Percentiles rank a stretch among this genome's conserved stretches.
Evolutionary conservation across 2,113 vertebrate species (phyloP).

Genomic region (Ceuthmochares aereus): DNA sequence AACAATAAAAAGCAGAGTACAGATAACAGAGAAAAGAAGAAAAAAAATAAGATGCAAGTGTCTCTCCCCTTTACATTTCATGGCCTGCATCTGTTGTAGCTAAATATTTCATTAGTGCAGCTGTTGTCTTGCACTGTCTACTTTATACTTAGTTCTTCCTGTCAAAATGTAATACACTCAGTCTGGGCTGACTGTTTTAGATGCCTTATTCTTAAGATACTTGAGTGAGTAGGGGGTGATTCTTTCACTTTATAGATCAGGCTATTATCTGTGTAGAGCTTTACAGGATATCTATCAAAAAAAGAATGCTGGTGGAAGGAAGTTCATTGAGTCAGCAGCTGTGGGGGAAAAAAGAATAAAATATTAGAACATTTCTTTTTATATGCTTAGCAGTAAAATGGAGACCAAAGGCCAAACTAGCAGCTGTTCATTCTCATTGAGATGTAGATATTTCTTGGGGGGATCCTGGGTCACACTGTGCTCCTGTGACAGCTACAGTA

Average conservation of each 20-base stretch:
- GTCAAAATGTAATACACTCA: neutral
- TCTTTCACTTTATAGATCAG: conserved; percentile 24
- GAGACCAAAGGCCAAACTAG: conserved; percentile 51
- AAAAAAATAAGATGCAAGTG: conserved; percentile 19
- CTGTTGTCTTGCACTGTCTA: conserved; percentile 21
- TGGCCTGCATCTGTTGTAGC: conserved; percentile 43
- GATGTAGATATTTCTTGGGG: neutral
- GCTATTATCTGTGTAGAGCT: neutral
- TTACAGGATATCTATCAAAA: neutral
- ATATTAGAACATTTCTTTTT: conserved; percentile 49
- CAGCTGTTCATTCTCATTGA: conserved; percentile 43
- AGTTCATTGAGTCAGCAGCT: conserved; percentile 50
- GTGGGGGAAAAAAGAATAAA: conserved; percentile 25
- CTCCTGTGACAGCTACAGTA: neutral
- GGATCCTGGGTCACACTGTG: neutral
- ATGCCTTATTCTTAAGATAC: neutral
- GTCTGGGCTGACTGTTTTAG: neutral
- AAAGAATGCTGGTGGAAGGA: neutral
- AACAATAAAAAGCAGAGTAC: conserved; percentile 59
- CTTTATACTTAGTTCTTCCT: conserved; percentile 6
- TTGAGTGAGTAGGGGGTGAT: neutral
- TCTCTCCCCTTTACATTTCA: conserved; percentile 27
- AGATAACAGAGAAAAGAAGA: conserved; percentile 56
- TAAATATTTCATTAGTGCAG: conserved; percentile 58
- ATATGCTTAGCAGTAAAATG: conserved; percentile 42